Evolutionary conservation across 2,888 invertebrate species (phyloP), one percentile per base, ranked within the genome.

Genomic region (Omphaloscelis lunosa): DNA sequence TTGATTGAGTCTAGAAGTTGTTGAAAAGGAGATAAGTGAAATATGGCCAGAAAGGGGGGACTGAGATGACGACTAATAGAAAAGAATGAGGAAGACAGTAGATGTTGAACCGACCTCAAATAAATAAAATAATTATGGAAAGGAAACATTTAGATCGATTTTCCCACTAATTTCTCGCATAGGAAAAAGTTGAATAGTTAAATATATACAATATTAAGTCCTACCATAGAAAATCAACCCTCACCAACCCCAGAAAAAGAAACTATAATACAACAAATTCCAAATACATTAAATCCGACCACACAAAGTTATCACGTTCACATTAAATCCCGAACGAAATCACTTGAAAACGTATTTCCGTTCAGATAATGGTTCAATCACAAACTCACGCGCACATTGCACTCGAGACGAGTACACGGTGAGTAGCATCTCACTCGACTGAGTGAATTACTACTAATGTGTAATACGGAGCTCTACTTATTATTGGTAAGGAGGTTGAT

Each of bases 371-470:
- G 77, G 76, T 79, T 77, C 74, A 80, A 81, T 71, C 41, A 88
- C 88, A 87, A 88, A 93, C 93, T 94, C 93, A 86, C 90, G 92
- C 94, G 92, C 93, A 92, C 91, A 86, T 69, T 91, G 92, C 92
- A 93, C 93, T 93, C 94, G 84, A 80, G 83, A 89, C 95, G 95
- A 93, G 95, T 93, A 93, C 93, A 90, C 94, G 94, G 93, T 90
- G 94, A 94, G 94, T 94, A 90, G 89, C 92, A 94, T 95, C 93
- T 94, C 92, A 92, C 91, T 91, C 92, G 91, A 95, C 95, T 96
- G 94, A 92, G 91, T 87, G 86, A 87, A 91, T 90, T 93, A 93
- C 93, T 93, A 92, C 91, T 89, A 91, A 90, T 89, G 87, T 90
- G 89, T 89, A 92, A 91, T 92, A 89, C 85, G 88, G 88, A 91